phyloP scores from a whole-genome alignment of 2,113 vertebrate genomes.

The Ariopsis seemanni region DNA sequence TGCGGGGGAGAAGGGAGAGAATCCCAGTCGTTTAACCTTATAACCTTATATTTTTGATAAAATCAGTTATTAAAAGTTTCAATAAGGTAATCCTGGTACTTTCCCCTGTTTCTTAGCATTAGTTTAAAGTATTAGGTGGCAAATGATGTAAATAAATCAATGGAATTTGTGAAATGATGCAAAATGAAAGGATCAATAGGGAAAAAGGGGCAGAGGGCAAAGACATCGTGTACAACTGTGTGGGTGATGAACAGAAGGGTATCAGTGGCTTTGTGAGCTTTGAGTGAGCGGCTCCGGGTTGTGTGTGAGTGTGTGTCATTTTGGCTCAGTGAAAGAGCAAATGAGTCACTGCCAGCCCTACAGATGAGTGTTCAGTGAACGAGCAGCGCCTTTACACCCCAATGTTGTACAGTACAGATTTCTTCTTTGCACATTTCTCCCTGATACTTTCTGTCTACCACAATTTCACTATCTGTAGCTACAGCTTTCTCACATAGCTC shows the following conservation, averaged over 20 bases:
- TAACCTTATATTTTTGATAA: background rate
- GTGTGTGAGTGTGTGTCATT: conserved; percentile 49
- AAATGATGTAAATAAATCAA: background rate
- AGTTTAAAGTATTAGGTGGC: background rate
- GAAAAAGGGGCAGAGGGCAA: background rate
- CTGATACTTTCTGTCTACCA: background rate
- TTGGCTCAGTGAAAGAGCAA: conserved; percentile 40
- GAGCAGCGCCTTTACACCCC: conserved; percentile 31
- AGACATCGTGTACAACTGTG: conserved; percentile 11
- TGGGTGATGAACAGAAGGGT: conserved; percentile 46
- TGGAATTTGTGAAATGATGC: conserved; percentile 27
- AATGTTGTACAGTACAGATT: conserved; percentile 17
- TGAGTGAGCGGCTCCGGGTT: conserved; percentile 15
- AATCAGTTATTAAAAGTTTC: background rate
- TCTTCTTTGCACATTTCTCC: too few relatives aligned
- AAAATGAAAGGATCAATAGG: background rate
- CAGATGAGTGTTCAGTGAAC: conserved; percentile 43
- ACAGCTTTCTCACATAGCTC: background rate
- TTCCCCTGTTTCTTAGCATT: background rate
- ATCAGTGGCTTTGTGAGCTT: conserved; percentile 16
- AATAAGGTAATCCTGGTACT: background rate
- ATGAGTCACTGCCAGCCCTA: conserved; percentile 49
- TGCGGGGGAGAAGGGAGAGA: background rate
- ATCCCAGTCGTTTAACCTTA: background rate
- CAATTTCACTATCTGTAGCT: background rate